Percentiles rank a stretch among this genome's conserved stretches.
These are phyloP conservation scores for Rhinopithecus roxellana DNA, from an alignment of 2,113 vertebrate species.

Conservation along the genomic window DNA sequence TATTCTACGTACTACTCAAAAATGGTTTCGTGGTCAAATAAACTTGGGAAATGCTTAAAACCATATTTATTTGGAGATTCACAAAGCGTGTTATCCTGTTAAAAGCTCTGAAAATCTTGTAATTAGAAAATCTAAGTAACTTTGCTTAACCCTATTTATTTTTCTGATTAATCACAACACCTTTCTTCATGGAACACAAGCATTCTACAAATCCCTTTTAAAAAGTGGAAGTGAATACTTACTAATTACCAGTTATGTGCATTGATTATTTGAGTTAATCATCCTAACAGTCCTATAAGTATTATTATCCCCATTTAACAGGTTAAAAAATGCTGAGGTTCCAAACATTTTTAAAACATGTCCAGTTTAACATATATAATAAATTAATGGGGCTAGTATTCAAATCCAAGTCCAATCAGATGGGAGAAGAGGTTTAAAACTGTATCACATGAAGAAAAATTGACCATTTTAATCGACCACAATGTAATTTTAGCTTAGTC, in stretches of 20 bases:
- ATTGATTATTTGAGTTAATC: slow-evolving; percentile 10
- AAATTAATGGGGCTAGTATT: neutral
- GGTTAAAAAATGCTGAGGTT: neutral
- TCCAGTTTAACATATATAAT: neutral
- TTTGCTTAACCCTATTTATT: slow-evolving; percentile 26
- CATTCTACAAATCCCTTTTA: slow-evolving; percentile 19
- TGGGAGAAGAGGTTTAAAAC: neutral
- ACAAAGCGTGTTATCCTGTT: neutral
- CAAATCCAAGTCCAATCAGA: neutral
- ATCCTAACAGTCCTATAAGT: neutral
- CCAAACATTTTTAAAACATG: slow-evolving; percentile 15
- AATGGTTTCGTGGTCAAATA: slow-evolving; percentile 31
- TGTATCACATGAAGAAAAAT: neutral
- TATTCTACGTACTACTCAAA: slow-evolving; percentile 10
- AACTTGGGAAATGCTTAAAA: slow-evolving; percentile 40
- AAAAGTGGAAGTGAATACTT: slow-evolving; percentile 21
- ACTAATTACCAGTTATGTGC: neutral
- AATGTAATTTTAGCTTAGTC: neutral
- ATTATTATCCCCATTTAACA: neutral
- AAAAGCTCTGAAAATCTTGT: neutral
- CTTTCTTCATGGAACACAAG: neutral
- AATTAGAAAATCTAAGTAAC: neutral
- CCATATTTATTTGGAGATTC: slow-evolving; percentile 3
- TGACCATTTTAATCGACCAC: neutral
- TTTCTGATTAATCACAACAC: neutral